Percentiles rank a stretch among this genome's conserved stretches.
phyloP scores from a whole-genome alignment of 1,140 invertebrate genomes.

The Helicoverpa armigera region DNA sequence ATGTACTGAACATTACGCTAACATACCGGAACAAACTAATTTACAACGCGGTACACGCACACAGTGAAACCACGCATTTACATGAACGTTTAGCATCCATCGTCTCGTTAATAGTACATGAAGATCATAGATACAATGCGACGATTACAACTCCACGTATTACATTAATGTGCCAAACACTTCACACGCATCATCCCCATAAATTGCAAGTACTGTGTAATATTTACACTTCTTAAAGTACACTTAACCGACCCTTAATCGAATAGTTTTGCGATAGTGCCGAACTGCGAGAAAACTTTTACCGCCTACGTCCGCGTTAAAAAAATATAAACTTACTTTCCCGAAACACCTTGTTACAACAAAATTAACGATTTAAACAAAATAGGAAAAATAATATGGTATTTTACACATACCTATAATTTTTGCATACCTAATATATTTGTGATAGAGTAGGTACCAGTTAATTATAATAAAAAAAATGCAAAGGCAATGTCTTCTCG shows the following conservation, averaged over 20 bases:
- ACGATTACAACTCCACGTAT: slow-evolving; percentile 8
- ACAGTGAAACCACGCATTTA: slow-evolving; percentile 18
- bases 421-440: slow-evolving; percentile 19
- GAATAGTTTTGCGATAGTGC: slow-evolving; percentile 76
- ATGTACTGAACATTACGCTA: slow-evolving; percentile 44
- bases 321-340: slow-evolving; percentile 75
- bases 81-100: background rate
- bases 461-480: slow-evolving; percentile 17
- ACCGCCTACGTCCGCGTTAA: slow-evolving; percentile 63
- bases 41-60: slow-evolving; percentile 33
- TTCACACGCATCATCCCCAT: slow-evolving; percentile 58
- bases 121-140: slow-evolving; percentile 24
- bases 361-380: slow-evolving; percentile 4
- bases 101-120: slow-evolving; percentile 15
- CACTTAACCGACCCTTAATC: slow-evolving; percentile 73
- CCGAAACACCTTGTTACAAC: slow-evolving; percentile 53
- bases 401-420: slow-evolving; percentile 3
- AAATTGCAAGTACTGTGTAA: slow-evolving; percentile 77
- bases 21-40: slow-evolving; percentile 47
- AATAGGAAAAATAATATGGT: slow-evolving; percentile 17
- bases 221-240: slow-evolving; percentile 75
- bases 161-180: slow-evolving; percentile 1
- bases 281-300: slow-evolving; percentile 74
- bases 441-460: slow-evolving; percentile 9
- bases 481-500: slow-evolving; percentile 36